These are phyloP conservation scores for Drosophila heteroneura DNA, from an alignment of 2,888 invertebrate genomes.

Conservation along the genomic window DNA sequence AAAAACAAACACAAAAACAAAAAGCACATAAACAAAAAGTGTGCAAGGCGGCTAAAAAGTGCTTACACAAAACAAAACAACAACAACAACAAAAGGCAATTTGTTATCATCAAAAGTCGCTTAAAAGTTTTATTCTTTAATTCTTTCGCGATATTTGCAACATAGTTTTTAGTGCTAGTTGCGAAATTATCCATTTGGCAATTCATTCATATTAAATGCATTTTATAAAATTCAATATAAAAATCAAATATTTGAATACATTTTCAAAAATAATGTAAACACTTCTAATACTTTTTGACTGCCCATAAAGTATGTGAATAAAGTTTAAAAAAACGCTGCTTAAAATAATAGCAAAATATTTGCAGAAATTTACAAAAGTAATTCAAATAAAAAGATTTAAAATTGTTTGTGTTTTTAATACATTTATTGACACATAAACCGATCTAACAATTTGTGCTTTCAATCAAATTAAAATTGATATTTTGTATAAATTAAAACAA, in stretches of 20 bases:
- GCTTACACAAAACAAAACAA: conserved; percentile 37
- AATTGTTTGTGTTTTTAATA: neutral
- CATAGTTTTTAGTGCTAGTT: neutral
- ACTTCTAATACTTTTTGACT: neutral
- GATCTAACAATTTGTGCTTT: neutral
- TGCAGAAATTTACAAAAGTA: neutral
- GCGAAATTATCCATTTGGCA: neutral
- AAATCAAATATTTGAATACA: neutral
- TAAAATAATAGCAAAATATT: neutral
- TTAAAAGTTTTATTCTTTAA: conserved; percentile 17
- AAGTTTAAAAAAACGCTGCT: neutral
- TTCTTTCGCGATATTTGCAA: conserved; percentile 1
- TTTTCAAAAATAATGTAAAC: neutral
- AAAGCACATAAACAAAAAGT: conserved; percentile 33
- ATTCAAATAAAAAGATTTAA: neutral
- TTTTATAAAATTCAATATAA: neutral
- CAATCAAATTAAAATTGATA: neutral
- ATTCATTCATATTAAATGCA: conserved; percentile 8
- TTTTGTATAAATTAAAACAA: neutral
- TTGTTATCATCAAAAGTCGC: conserved; percentile 23
- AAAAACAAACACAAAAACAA: conserved; percentile 18
- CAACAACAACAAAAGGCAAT: conserved; percentile 49
- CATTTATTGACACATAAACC: neutral
- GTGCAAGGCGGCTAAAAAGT: conserved; percentile 46
- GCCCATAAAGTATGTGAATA: neutral